A percentile compares a stretch with the other conserved stretches of the same genome.
These are phyloP conservation scores for Tinamus major DNA, from an alignment of 2,797 vertebrate genomes.

Conservation along the genomic window DNA sequence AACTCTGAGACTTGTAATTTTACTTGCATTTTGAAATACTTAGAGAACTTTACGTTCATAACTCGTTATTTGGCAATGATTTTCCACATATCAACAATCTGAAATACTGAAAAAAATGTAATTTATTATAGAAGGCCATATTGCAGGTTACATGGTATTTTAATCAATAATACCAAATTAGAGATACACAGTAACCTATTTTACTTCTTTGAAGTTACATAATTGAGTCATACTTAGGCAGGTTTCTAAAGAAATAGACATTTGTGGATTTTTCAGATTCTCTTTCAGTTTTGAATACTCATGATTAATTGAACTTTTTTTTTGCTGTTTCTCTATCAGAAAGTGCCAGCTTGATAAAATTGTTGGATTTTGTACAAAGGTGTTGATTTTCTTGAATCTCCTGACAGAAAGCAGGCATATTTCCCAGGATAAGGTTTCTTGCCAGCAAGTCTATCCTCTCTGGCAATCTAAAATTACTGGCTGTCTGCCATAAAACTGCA, in stretches of 20 bases:
- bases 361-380: neutral
- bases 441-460: neutral
- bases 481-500: neutral
- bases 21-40: neutral
- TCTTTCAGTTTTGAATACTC: neutral
- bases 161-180: neutral
- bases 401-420: conserved; percentile 33
- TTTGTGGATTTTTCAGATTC: fast-evolving
- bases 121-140: fast-evolving
- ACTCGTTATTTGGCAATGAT: neutral
- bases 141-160: neutral
- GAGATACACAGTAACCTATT: neutral
- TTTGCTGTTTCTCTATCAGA: neutral
- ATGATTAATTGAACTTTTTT: neutral
- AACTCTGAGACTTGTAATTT: neutral
- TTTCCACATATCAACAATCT: neutral
- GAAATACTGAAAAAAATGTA: neutral
- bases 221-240: neutral
- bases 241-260: neutral
- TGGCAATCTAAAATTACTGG: neutral
- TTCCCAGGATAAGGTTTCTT: conserved; percentile 5
- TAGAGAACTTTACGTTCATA: neutral
- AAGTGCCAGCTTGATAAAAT: conserved; percentile 1
- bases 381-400: conserved; percentile 14
- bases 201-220: neutral